Conservation (phyloP, 2,888 invertebrate genomes). For the Troglohyphantes excavatus region DNA sequence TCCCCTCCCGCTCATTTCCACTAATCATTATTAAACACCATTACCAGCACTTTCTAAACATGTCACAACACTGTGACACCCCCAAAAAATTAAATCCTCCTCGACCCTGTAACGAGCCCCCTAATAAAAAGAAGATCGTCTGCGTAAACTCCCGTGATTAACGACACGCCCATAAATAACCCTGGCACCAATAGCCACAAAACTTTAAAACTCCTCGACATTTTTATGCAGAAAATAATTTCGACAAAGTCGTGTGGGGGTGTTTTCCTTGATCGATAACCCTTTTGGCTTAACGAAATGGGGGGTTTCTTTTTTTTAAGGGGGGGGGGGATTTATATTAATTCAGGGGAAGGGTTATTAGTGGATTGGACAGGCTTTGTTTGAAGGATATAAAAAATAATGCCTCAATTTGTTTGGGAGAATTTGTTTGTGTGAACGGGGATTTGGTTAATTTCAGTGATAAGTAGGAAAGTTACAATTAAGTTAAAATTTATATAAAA, state of each 20-base stretch:
- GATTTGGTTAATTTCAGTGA: not conserved
- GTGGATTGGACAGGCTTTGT: not conserved
- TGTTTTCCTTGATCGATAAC: constrained; percentile 36
- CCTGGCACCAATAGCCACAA: constrained; percentile 41
- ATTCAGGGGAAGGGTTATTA: constrained; percentile 19
- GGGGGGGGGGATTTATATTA: constrained; percentile 22
- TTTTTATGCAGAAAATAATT: constrained; percentile 50
- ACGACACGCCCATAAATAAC: constrained; percentile 40
- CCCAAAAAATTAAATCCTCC: constrained; percentile 32
- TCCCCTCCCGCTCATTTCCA: not conserved
- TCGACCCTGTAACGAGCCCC: not conserved
- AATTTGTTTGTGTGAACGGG: not conserved
- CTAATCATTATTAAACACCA: constrained; percentile 48
- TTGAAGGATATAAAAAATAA: too few species aligned
- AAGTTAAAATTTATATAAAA: too few species aligned
- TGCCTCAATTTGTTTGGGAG: not conserved
- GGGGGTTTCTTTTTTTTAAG: constrained; percentile 4
- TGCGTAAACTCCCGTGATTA: constrained; percentile 31
- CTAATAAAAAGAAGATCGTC: constrained; percentile 17
- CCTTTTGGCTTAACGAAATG: constrained; percentile 4
- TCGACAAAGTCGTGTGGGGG: constrained; percentile 44
- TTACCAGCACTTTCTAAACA: constrained; percentile 33
- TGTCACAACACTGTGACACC: constrained; percentile 52
- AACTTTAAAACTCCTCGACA: constrained; percentile 31
- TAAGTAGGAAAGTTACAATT: too few species aligned